A percentile compares a stretch with the other conserved stretches of the same genome.
These are phyloP conservation scores for Catocala fraxini DNA, from an alignment of 2,888 invertebrate species.

Conservation along the genomic window DNA sequence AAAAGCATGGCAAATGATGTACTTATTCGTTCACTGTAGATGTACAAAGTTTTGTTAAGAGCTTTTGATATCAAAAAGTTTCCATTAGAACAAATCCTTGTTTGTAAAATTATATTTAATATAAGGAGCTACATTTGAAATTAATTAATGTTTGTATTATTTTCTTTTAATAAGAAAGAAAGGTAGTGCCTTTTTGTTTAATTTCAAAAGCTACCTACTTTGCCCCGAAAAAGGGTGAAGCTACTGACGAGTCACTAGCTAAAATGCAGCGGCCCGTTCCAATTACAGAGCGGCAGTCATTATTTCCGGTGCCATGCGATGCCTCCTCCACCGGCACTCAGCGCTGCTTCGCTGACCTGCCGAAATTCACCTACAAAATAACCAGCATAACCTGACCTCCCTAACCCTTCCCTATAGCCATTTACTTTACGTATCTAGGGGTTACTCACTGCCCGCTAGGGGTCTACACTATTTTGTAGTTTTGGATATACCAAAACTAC, in stretches of 20 bases:
- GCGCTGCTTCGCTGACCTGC: slow-evolving; percentile 73
- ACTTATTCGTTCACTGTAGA: not conserved
- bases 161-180: no score
- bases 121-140: no score
- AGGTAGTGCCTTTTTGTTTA: not conserved
- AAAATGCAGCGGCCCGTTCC: slow-evolving; percentile 73
- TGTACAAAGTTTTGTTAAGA: not conserved
- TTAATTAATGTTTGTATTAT: no score
- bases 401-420: slow-evolving; percentile 22
- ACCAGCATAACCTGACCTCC: slow-evolving; percentile 57
- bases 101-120: not conserved
- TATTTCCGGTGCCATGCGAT: slow-evolving; percentile 81
- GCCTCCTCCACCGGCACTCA: slow-evolving; percentile 67
- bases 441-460: slow-evolving; percentile 11
- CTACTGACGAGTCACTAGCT: slow-evolving; percentile 28
- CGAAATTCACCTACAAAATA: slow-evolving; percentile 68
- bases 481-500: no score
- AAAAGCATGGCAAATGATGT: slow-evolving; percentile 22
- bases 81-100: not conserved
- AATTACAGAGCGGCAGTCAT: slow-evolving; percentile 84
- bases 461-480: slow-evolving; percentile 50
- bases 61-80: not conserved
- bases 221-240: slow-evolving; percentile 15
- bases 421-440: slow-evolving; percentile 19
- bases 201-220: slow-evolving; percentile 15